Conservation (phyloP, 92 coral and sea anemone species). For the Hydrozoanthus gracilis region DNA sequence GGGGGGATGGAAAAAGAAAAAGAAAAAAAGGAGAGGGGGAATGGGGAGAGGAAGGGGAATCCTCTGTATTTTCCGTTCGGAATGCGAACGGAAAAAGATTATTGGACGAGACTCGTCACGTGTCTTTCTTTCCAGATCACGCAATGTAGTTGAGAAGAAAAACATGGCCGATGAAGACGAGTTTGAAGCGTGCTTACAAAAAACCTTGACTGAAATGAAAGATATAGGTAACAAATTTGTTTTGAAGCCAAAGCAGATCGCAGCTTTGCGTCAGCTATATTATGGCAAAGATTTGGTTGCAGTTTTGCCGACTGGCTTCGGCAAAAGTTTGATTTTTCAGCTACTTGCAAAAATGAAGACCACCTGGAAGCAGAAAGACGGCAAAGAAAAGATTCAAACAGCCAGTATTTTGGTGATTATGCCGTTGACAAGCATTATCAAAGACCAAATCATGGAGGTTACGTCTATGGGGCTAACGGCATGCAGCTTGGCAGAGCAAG, state of each 20-base stretch:
- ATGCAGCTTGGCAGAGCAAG: neutral
- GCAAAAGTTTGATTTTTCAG: neutral
- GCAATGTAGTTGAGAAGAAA: neutral
- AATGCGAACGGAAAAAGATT: neutral
- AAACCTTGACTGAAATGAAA: neutral
- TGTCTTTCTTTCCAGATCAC: neutral
- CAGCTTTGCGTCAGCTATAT: neutral
- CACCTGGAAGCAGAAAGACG: too few species aligned
- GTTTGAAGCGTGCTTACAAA: neutral
- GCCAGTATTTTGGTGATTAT: neutral
- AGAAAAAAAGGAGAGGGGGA: too few species aligned
- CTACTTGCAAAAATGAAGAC: neutral
- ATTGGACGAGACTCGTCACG: conserved; percentile 1
- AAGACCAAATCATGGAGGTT: neutral
- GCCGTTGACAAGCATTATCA: neutral
- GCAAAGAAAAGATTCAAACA: too few species aligned
- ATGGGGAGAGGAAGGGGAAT: too few species aligned
- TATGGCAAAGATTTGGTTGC: neutral
- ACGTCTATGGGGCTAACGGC: neutral
- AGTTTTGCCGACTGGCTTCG: neutral
- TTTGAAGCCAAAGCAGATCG: neutral
- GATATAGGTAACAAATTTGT: neutral
- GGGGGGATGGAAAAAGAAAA: too few species aligned
- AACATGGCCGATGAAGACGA: neutral
- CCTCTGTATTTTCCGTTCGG: neutral